Evolutionary conservation across 2,797 vertebrate species (phyloP).

Genomic region (Macropodus opercularis): DNA sequence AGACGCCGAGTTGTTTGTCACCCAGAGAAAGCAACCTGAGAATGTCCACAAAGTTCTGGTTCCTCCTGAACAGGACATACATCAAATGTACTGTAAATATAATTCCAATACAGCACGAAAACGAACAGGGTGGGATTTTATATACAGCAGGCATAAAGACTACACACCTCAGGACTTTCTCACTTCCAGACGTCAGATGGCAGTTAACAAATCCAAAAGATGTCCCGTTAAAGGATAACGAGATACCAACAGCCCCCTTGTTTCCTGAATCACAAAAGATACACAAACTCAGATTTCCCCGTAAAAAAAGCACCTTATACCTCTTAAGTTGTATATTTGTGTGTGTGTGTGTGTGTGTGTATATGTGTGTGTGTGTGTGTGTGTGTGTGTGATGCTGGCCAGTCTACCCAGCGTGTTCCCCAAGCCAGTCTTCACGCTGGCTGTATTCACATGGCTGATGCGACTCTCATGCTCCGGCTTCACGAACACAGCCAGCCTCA

Average conservation of each 20-base stretch:
- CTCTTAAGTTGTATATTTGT: conserved; percentile 12
- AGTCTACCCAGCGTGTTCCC: conserved; percentile 84
- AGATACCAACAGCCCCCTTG: conserved; percentile 86
- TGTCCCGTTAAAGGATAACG: conserved; percentile 82
- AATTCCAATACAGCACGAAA: neutral
- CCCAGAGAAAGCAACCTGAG: conserved; percentile 85
- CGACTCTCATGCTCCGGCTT: conserved; percentile 80
- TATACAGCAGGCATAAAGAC: neutral
- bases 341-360: neutral
- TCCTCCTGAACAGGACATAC: conserved; percentile 75
- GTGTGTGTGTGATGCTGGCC: neutral
- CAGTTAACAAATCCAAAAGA: conserved; percentile 89
- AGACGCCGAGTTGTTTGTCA: conserved; percentile 81
- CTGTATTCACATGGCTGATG: conserved; percentile 82
- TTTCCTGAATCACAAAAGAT: conserved; percentile 75
- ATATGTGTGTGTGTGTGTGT: conserved; percentile 10
- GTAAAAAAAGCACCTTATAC: conserved; percentile 5
- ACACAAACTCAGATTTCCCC: conserved; percentile 1
- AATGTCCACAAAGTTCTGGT: conserved; percentile 87
- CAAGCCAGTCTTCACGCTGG: conserved; percentile 85
- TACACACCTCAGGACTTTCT: conserved; percentile 83
- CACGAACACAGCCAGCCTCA: conserved; percentile 85
- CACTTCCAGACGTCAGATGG: conserved; percentile 86
- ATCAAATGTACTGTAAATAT: neutral
- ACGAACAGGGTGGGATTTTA: neutral